Conservation (phyloP, 2,113 vertebrate species). For the Pachyramphus minor region DNA sequence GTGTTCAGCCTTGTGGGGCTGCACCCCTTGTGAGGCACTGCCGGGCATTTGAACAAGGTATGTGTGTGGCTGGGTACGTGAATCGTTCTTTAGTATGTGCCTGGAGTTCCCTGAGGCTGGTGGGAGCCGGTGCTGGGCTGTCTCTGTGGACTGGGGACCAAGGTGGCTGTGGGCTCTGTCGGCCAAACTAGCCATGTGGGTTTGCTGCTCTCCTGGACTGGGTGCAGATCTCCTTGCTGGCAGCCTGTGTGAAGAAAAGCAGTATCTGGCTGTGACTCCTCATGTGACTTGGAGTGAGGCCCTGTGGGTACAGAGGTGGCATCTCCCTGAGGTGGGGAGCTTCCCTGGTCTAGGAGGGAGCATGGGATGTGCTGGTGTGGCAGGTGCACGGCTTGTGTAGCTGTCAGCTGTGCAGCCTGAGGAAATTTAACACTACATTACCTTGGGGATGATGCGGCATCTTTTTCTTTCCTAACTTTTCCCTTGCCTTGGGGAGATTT, state of each 20-base stretch:
- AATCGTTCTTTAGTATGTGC: no score
- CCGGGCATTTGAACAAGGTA: accelerated
- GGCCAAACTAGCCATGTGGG: accelerated
- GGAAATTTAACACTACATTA: accelerated
- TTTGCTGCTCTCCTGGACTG: background rate
- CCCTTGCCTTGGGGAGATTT: background rate
- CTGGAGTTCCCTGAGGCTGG: background rate
- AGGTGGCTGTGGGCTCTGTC: background rate
- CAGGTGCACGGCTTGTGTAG: background rate
- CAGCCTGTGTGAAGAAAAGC: no score
- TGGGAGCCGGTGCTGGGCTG: background rate
- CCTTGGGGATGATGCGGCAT: accelerated
- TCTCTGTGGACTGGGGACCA: accelerated
- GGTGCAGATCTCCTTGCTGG: background rate
- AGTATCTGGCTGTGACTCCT: background rate
- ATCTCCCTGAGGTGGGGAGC: accelerated
- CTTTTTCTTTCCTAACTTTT: background rate
- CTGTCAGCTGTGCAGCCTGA: background rate
- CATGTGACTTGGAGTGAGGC: accelerated
- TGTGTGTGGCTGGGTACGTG: background rate
- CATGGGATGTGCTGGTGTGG: background rate
- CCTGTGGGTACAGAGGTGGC: background rate
- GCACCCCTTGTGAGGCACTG: accelerated
- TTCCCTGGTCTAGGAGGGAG: background rate
- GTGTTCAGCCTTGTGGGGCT: accelerated